Conservation (phyloP, 1,140 invertebrate genomes). For the Scaptomyza graminum region DNA sequence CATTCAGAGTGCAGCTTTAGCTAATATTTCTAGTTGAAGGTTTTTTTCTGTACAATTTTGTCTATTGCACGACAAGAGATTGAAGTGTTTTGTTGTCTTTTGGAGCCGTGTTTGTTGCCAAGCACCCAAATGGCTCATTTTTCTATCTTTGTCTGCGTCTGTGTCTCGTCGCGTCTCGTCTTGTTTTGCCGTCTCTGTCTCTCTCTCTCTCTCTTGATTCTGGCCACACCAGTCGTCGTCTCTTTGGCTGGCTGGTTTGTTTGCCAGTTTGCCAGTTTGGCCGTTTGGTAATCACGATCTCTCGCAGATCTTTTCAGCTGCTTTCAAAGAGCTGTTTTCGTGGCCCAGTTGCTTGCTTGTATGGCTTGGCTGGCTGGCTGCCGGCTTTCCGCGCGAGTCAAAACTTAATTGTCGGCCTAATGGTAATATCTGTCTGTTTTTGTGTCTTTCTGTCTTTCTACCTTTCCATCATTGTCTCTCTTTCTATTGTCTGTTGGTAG, state of each 20-base stretch:
- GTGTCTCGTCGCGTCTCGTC: slow-evolving; percentile 7
- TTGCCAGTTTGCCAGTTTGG: slow-evolving; percentile 26
- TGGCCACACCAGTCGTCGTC: slow-evolving; percentile 44
- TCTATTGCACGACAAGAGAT: slow-evolving; percentile 44
- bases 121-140: slow-evolving; percentile 36
- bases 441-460: background rate
- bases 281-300: slow-evolving; percentile 53
- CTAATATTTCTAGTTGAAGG: slow-evolving; percentile 7
- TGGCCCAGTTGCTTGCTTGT: slow-evolving; percentile 31
- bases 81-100: slow-evolving; percentile 52
- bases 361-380: slow-evolving; percentile 22
- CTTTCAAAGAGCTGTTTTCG: slow-evolving; percentile 31
- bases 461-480: background rate
- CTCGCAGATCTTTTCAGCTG: slow-evolving; percentile 39
- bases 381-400: slow-evolving; percentile 33
- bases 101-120: slow-evolving; percentile 40
- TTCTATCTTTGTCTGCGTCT: background rate
- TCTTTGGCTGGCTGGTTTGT: slow-evolving; percentile 37
- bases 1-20: slow-evolving; percentile 9
- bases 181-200: background rate
- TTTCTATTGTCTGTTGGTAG: background rate
- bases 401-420: slow-evolving; percentile 47
- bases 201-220: slow-evolving; percentile 9
- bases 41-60: slow-evolving; percentile 40
- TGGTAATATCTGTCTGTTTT: slow-evolving; percentile 20